These are phyloP conservation scores for Orchestia grillus DNA, from an alignment of 1,140 invertebrate species.

Conservation along the genomic window DNA sequence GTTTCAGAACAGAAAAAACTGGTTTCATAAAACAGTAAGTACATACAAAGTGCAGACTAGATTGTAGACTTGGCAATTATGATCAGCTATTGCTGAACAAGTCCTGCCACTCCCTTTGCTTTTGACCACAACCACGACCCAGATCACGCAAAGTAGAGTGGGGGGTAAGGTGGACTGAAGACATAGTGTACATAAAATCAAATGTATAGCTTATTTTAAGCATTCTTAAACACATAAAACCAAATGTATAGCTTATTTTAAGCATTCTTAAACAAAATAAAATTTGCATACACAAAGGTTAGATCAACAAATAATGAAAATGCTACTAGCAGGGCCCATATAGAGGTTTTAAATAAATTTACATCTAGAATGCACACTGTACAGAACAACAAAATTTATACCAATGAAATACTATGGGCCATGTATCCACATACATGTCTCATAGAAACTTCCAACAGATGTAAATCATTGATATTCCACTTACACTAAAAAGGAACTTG, in stretches of 20 bases:
- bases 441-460: too few relatives aligned
- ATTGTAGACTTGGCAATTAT: background rate
- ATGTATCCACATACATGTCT: too few relatives aligned
- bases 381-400: too few relatives aligned
- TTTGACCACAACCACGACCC: slow-evolving; percentile 29
- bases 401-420: too few relatives aligned
- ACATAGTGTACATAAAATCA: background rate
- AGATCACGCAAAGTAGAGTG: background rate
- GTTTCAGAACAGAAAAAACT: background rate
- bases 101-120: background rate
- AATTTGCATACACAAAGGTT: background rate
- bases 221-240: background rate
- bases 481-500: too few relatives aligned
- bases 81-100: background rate
- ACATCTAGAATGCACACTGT: too few relatives aligned
- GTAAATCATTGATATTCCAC: too few relatives aligned
- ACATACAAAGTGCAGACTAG: background rate
- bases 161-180: slow-evolving; percentile 8
- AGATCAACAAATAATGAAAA: background rate
- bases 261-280: background rate
- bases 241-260: background rate
- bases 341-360: too few relatives aligned
- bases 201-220: background rate
- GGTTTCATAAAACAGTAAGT: background rate
- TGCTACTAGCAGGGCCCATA: too few relatives aligned